Conservation (phyloP, 2,888 invertebrate species). For the Petrophora chlorosata region DNA sequence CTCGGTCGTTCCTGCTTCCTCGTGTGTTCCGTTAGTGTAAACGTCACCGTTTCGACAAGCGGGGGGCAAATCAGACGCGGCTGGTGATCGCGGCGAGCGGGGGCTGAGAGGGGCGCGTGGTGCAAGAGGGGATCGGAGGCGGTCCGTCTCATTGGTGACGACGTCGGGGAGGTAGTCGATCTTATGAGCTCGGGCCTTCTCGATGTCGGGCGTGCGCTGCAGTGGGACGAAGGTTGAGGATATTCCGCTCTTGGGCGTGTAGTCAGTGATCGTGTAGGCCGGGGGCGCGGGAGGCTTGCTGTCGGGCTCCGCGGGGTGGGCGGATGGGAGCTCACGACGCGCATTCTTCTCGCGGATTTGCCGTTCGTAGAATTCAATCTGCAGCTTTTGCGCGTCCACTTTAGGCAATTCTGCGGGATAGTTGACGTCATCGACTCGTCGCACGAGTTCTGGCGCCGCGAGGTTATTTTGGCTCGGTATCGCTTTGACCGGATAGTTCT, state of each 20-base stretch:
- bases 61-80: conserved; percentile 38
- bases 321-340: conserved; percentile 53
- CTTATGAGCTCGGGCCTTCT: conserved; percentile 75
- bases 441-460: conserved; percentile 74
- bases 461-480: conserved; percentile 71
- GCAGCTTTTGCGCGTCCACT: conserved; percentile 70
- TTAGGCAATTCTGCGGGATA: conserved; percentile 43
- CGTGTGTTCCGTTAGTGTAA: conserved; percentile 50
- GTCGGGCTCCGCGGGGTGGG: conserved; percentile 34
- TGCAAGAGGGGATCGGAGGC: conserved; percentile 39
- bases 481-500: conserved; percentile 59
- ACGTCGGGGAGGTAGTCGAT: conserved; percentile 77
- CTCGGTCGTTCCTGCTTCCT: conserved; percentile 80
- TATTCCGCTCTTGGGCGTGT: conserved; percentile 66
- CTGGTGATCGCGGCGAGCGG: conserved; percentile 43
- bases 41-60: conserved; percentile 50
- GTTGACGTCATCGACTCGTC: conserved; percentile 48
- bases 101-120: conserved; percentile 43
- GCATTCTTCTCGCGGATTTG: conserved; percentile 69
- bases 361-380: conserved; percentile 79
- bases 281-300: conserved; percentile 54
- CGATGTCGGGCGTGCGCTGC: conserved; percentile 79
- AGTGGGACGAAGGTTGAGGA: conserved; percentile 76
- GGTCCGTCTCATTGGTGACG: conserved; percentile 68
- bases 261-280: conserved; percentile 77